Base-by-base conservation (phyloP, 1,140 invertebrate genomes). In the Pseudachorutes palmiensis region DNA sequence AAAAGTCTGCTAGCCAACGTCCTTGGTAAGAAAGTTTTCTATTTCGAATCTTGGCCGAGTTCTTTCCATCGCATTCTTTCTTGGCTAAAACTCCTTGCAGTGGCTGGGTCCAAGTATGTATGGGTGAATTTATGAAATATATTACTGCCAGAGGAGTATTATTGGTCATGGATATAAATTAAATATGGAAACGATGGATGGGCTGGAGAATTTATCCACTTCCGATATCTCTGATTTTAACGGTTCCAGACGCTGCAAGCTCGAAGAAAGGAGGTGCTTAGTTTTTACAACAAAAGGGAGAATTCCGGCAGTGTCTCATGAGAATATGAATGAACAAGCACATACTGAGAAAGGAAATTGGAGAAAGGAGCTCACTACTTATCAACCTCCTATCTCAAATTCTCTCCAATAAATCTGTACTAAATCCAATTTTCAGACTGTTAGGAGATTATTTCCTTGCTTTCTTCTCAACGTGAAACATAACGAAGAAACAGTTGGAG, bases 1-100 rank as follows among this genome's bases (percentile, higher is more conserved):
- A 93, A 94, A 80, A 94, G 90, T 75, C 84, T 97, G 65, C 81
- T 97, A 75, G 93, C 94, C 71, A 97, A 97, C 80, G 92, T 97
- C 73, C 83, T 97, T 64, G 72, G 72, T 74, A 58, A 71, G 70
- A 60, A 16, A 12, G 12, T 55, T 55, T 55, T 24, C 24, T 55
- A 5, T 19, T 41, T 9, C 36, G 5, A 41, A 9, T 41, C 19
- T 41, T 41, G 5, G 5, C 36, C 19, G 19, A 9, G 19, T 41
- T 9, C 19, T 9, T 41, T 41, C 19, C 5, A 9, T 9, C 36
- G 19, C 36, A 41, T 9, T 41, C n/a, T n/a, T n/a, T n/a, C n/a
- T n/a, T n/a, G n/a, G n/a, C n/a, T n/a, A n/a, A n/a, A n/a, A n/a
- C n/a, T n/a, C n/a, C n/a, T n/a, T n/a, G n/a, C n/a, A n/a, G n/a